A percentile compares a stretch with the other conserved stretches of the same genome.
Conservation (phyloP, 2,888 invertebrate genomes). For the Caenorhabditis panamensis region DNA sequence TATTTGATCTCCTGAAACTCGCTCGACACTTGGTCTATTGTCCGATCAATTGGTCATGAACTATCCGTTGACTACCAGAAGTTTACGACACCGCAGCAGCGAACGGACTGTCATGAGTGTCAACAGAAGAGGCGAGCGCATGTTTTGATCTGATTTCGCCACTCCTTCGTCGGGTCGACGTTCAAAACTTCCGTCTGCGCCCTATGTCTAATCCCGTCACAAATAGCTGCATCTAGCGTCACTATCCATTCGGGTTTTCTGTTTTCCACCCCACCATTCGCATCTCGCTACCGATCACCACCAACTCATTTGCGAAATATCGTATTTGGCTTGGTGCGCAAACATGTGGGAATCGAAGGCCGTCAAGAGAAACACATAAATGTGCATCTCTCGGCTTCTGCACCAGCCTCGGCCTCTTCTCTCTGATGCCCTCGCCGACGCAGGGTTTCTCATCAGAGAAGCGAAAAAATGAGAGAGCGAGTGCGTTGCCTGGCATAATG, state of each 20-base stretch:
- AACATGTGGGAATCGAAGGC: conserved; percentile 34
- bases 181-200: conserved; percentile 31
- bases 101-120: conserved; percentile 38
- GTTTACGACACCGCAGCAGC: conserved; percentile 25
- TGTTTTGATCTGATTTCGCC: conserved; percentile 50
- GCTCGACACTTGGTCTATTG: background rate
- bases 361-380: conserved; percentile 16
- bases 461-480: conserved; percentile 2
- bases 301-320: conserved; percentile 35
- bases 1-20: conserved; percentile 21
- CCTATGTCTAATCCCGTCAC: conserved; percentile 44
- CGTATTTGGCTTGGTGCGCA: conserved; percentile 51
- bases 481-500: background rate
- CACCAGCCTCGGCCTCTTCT: conserved; percentile 6
- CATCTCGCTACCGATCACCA: conserved; percentile 33
- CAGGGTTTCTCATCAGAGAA: conserved; percentile 21
- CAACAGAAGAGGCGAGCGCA: conserved; percentile 21
- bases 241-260: conserved; percentile 10
- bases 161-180: conserved; percentile 3
- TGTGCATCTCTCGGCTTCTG: conserved; percentile 14
- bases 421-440: conserved; percentile 2
- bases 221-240: conserved; percentile 36
- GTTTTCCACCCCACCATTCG: conserved; percentile 14
- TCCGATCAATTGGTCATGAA: conserved; percentile 37
- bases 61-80: conserved; percentile 30